Percentiles rank a stretch among this genome's conserved stretches.
phyloP scores from a whole-genome alignment of 2,113 vertebrate genomes.

The Pteronura brasiliensis region DNA sequence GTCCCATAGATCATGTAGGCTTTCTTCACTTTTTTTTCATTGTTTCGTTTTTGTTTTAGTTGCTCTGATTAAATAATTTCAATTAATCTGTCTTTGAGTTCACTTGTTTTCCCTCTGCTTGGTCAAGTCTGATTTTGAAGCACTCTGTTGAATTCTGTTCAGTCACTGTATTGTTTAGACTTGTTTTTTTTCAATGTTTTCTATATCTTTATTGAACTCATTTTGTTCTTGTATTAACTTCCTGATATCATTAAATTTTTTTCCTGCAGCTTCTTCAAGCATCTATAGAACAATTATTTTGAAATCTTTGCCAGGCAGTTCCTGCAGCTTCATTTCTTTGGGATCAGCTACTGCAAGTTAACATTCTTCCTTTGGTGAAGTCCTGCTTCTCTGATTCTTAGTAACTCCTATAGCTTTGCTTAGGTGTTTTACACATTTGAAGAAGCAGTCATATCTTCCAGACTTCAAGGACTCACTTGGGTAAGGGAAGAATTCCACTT shows the following conservation, averaged over 20 bases:
- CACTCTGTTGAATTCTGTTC: background rate
- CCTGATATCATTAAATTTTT: background rate
- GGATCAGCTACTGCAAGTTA: background rate
- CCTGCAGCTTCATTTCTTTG: background rate
- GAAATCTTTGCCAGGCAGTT: background rate
- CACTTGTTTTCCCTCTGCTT: background rate
- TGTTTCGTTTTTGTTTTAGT: background rate
- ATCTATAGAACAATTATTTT: background rate
- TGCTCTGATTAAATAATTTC: background rate
- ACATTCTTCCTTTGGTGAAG: background rate
- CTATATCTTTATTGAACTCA: background rate
- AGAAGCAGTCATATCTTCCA: background rate
- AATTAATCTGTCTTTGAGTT: background rate
- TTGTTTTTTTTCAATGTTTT: background rate
- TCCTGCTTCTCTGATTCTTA: background rate
- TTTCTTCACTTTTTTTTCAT: background rate
- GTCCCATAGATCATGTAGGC: background rate
- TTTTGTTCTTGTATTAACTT: background rate
- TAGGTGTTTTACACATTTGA: background rate
- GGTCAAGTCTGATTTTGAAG: background rate
- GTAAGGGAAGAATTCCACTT: background rate
- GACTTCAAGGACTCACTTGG: background rate
- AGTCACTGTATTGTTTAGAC: background rate
- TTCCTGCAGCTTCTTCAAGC: background rate
- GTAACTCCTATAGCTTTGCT: background rate